These are phyloP conservation scores for Cheumatopsyche charites DNA, from an alignment of 1,140 invertebrate species.

Conservation along the genomic window DNA sequence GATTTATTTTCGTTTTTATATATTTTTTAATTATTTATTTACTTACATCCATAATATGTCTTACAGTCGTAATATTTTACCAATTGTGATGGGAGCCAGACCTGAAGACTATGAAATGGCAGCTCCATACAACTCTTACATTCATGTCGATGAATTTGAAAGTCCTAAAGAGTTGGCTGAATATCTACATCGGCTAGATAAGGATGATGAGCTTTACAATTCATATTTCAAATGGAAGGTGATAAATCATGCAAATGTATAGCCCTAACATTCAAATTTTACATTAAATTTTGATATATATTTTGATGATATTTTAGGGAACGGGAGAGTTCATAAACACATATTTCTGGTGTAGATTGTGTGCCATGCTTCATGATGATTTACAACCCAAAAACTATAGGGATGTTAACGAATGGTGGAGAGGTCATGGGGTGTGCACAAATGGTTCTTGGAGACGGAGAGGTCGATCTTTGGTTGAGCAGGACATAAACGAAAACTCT, in stretches of 20 bases:
- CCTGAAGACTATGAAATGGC: slow-evolving; percentile 86
- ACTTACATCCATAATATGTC: too few species aligned
- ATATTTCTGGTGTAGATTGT: slow-evolving; percentile 94
- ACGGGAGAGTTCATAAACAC: slow-evolving; percentile 95
- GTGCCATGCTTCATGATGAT: slow-evolving; percentile 84
- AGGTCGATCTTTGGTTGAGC: background rate
- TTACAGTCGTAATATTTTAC: slow-evolving; percentile 84
- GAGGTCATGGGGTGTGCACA: slow-evolving; percentile 75
- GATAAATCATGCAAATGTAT: slow-evolving; percentile 7
- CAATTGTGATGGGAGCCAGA: slow-evolving; percentile 94
- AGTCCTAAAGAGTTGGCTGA: slow-evolving; percentile 82
- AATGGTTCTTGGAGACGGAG: slow-evolving; percentile 67
- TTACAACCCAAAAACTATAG: slow-evolving; percentile 70
- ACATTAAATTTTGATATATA: background rate
- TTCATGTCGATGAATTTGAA: slow-evolving; percentile 94
- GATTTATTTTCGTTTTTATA: background rate
- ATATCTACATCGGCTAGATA: slow-evolving; percentile 83
- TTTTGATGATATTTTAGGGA: too few species aligned
- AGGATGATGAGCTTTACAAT: slow-evolving; percentile 88
- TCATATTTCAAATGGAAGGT: slow-evolving; percentile 92
- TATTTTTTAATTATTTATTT: slow-evolving; percentile 12
- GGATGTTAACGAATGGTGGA: slow-evolving; percentile 88
- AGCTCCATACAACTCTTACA: slow-evolving; percentile 86
- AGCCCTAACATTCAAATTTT: too few species aligned
- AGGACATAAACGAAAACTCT: slow-evolving; percentile 22